phyloP scores from a whole-genome alignment of 2,113 vertebrate species.

The Pachycephala philippinensis region DNA sequence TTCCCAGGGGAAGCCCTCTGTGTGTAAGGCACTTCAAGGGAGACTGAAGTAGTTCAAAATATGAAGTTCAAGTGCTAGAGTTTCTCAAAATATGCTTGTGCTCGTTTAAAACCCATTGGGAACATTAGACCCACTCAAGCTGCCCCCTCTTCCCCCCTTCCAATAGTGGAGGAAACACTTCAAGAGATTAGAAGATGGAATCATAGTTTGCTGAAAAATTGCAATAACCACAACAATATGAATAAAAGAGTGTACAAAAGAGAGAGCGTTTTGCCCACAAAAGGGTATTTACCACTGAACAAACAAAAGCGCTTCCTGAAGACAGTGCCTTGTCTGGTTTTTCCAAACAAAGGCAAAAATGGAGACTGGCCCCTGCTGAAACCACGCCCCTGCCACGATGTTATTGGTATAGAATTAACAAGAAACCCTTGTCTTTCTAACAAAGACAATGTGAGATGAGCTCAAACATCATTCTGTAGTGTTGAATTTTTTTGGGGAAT shows the following conservation, averaged over 20 bases:
- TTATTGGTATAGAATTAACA: not conserved
- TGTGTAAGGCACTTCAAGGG: not conserved
- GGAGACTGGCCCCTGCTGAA: not conserved
- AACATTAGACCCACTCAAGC: not conserved
- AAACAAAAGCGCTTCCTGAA: not conserved
- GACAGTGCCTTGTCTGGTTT: not conserved
- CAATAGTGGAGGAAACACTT: not conserved
- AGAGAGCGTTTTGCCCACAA: not conserved
- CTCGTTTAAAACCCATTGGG: not conserved
- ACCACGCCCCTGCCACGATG: not conserved
- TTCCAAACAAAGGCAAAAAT: not conserved
- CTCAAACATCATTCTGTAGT: not conserved
- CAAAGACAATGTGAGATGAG: not conserved
- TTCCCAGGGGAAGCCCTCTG: not conserved
- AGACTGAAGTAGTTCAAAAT: not conserved
- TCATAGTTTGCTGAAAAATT: not conserved
- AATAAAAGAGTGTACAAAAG: not conserved
- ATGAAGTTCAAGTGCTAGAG: not conserved
- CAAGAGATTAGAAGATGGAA: not conserved
- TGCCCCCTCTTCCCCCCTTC: not conserved
- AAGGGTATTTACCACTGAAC: rapidly evolving
- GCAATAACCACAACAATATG: not conserved
- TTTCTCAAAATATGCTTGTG: not conserved
- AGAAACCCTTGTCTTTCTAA: not conserved
- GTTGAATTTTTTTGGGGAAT: not conserved